Base-by-base conservation (phyloP, 2,888 invertebrate species). In the Gibbula magus region DNA sequence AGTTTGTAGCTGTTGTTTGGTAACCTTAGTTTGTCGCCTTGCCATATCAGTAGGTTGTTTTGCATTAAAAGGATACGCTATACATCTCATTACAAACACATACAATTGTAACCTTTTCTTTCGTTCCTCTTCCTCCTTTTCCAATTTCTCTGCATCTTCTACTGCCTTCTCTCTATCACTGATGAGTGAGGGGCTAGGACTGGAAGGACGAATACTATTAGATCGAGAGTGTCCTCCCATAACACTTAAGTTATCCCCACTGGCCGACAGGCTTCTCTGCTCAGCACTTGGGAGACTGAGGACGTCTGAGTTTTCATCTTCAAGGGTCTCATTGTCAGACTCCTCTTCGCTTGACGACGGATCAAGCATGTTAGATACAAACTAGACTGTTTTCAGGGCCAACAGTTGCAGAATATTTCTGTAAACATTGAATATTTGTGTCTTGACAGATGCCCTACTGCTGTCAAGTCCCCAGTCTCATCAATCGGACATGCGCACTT, bases 1-100 rank as follows among this genome's bases (percentile, higher is more conserved):
- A 61, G 97, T 96, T 93, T 98, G 98, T 86, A 99, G 94, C 93
- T 99, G 99, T 93, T 98, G 97, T 92, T 98, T 97, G 79, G 97
- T 97, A 78, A 99, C 96, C 94, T 99, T 99, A 79, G 97, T 96
- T 93, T 98, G 98, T 84, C 99, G 94, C 77, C 97, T 95, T 1
- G 98, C 98, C 98, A 99, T 98, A 93, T 99, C 99, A 8, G 98
- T 98, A 0, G 98, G 98, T 93, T 99, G 99, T 94, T 99, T 99
- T 16, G 99, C 98, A 94, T 99, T 99, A 94, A 99, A 99, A 8
- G 99, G 99, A 94, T 99, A 99, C 8, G 99, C 98, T 91, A 99
- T 96, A 94, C 99, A 98, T 92, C 99, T 95, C 86, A 99, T 98
- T 86, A 99, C 97, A 93, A 99, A 99, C 86, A 99, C 99, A 94